A percentile compares a stretch with the other conserved stretches of the same genome.
These are phyloP conservation scores for Sebastes steindachneri DNA, from an alignment of 2,797 vertebrate species.

Conservation along the genomic window DNA sequence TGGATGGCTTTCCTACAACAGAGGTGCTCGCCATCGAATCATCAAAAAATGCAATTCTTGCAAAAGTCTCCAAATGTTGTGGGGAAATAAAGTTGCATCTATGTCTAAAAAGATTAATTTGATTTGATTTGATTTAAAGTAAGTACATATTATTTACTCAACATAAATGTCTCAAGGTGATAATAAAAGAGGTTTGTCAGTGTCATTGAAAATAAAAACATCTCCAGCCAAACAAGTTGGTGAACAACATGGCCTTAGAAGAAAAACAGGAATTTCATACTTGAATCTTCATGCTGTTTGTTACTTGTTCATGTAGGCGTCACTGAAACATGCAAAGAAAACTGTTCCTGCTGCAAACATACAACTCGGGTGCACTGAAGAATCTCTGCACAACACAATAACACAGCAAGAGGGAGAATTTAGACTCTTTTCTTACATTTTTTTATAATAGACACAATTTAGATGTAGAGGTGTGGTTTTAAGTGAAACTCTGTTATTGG, in stretches of 20 bases:
- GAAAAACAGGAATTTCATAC: neutral
- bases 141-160: neutral
- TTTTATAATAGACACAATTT: neutral
- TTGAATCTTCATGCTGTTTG: neutral
- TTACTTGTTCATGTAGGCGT: neutral
- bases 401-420: neutral
- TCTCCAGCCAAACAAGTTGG: neutral
- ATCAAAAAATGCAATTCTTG: no score
- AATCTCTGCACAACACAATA: neutral
- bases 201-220: constrained; percentile 3
- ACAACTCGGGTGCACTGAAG: neutral
- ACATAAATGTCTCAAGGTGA: neutral
- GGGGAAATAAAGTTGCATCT: neutral
- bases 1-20: no score
- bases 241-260: neutral
- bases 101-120: neutral
- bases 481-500: neutral
- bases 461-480: neutral
- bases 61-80: no score
- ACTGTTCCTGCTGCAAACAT: neutral
- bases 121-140: neutral
- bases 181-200: neutral
- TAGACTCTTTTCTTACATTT: neutral
- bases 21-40: no score
- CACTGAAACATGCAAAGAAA: neutral